Base-by-base conservation (phyloP, 2,113 vertebrate species). In the Bombycilla garrulus region DNA sequence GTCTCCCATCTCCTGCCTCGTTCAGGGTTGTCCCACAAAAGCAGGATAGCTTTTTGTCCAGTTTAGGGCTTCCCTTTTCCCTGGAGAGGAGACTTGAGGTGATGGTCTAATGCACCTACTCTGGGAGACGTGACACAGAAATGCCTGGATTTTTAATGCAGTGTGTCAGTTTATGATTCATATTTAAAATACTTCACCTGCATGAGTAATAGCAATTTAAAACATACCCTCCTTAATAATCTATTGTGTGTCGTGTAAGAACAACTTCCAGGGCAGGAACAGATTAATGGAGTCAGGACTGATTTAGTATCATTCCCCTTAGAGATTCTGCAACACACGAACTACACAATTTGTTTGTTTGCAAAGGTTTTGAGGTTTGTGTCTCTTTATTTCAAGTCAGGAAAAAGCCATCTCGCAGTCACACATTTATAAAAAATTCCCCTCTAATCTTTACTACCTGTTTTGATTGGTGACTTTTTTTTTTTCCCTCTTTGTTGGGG, bases 191-290 rank as follows among this genome's bases (percentile, higher is more conserved):
- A 60, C 77, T 64, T 95, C 53, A 89, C 57, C 45, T 89, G 36
- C 53, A 71, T 95, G 84, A 95, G 51, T 89, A 88, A 91, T 81
- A 86, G 33, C 40, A 78, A 93, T 67, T 76, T 67, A 2, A 90
- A 90, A 91, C 74, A 11, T 61, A 54, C 26, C 5, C 22, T 90
- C 14, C 84, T 56, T 73, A 89, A 51, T 70, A 31, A 40, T 64
- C 53, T 72, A 4, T 90, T 90, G 23, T 64, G 33, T 50, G 35
- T 71, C 57, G 81, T 74, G 47, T 81, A 88, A 81, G 69, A 88
- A 74, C 67, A 53, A 33, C 91, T 91, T 88, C 57, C 65, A 87
- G 76, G 51, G 20, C 56, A 62, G 48, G 72, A 90, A 40, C 11
- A 61, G 73, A 78, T 91, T 81, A 56, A 25, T 79, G 61, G 57